Conservation (phyloP, 2,113 vertebrate species). For the Centrocercus urophasianus region DNA sequence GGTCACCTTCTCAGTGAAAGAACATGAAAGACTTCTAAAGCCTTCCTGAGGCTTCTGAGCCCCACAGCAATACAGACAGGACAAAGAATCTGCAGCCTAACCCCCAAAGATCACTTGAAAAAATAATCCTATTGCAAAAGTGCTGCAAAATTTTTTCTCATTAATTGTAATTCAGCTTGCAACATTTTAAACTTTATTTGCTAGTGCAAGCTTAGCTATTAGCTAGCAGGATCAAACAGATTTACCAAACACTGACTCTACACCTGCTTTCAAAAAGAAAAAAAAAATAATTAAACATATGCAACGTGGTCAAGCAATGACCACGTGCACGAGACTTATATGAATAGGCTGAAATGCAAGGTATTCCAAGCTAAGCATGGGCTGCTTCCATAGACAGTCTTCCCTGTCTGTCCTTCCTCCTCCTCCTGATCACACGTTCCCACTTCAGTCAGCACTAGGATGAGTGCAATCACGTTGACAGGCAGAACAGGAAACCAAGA, state of each 20-base stretch:
- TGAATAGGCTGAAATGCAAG: rapidly evolving
- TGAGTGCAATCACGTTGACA: background rate
- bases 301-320: background rate
- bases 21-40: background rate
- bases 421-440: too few species aligned
- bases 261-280: background rate
- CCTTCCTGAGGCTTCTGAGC: background rate
- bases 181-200: background rate
- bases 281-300: background rate
- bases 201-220: background rate
- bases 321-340: rapidly evolving
- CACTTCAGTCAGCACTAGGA: background rate
- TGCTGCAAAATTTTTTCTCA: background rate
- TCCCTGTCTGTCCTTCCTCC: background rate
- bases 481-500: background rate
- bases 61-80: background rate
- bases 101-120: background rate
- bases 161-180: background rate
- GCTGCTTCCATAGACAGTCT: background rate
- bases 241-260: background rate
- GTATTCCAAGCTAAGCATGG: background rate
- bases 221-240: background rate
- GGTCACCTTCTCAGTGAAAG: constrained; percentile 7
- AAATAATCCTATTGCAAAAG: background rate
- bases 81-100: background rate